Evolutionary conservation across 2,113 vertebrate species (phyloP), one percentile per base, ranked within the genome.

Genomic region (Grus americana): DNA sequence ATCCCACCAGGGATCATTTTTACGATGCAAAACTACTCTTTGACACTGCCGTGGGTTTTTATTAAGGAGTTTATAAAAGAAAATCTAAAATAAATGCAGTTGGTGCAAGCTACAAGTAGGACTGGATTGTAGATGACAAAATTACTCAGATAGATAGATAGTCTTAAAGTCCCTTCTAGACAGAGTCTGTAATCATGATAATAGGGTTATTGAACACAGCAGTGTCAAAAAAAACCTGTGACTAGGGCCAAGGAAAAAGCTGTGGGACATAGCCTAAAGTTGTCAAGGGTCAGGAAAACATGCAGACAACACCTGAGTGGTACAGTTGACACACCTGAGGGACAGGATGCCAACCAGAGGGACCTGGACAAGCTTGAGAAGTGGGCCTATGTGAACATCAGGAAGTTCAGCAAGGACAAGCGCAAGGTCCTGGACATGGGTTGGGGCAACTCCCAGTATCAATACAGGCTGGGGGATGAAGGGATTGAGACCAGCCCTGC

Each of bases 51-150:
- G 2, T 57, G 86, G 58, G 14, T 88, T 97, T 95, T 93, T 96
- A 88, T 95, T 94, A 79, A 91, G 79, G 59, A 81, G 59, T 88
- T 95, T 92, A 79, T 95, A 95, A 95, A 92, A 91, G 88, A 82
- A 95, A 96, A 95, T 62, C 79, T 94, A 94, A 97, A 95, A 96
- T 92, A 97, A 97, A 96, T 94, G 94, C 96, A 97, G 94, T 95
- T 97, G 96, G 74, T 93, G 22, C 34, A 73, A 86, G 72, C 21
- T 96, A 93, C 82, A 92, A 88, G 90, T 92, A 91, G 71, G 72
- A 93, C 36, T 84, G 86, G 54, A 66, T 92, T 93, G 68, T 91
- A 95, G 90, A 92, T 79, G 66, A 82, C 91, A 97, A 92, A 90
- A 92, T 90, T 85, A 84, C 66, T 92, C 36, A 52, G 57, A 78